These are phyloP conservation scores for Hanleya hanleyi DNA, from an alignment of 2,888 invertebrate species.

Conservation along the genomic window DNA sequence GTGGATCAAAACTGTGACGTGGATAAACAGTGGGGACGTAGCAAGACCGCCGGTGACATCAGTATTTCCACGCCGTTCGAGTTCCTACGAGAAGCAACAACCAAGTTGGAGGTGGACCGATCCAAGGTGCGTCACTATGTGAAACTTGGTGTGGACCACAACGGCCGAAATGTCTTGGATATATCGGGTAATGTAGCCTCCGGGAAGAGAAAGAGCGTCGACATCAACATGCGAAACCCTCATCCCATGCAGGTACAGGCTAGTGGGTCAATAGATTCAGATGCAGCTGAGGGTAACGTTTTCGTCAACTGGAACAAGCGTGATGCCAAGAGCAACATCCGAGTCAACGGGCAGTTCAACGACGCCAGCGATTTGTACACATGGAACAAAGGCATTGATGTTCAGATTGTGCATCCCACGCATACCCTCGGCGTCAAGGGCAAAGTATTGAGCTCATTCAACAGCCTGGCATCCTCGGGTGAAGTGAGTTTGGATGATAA, in stretches of 20 bases:
- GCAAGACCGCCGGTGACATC: slow-evolving; percentile 25
- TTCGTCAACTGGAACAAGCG: slow-evolving; percentile 64
- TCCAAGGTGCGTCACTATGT: slow-evolving; percentile 24
- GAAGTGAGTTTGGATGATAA: slow-evolving; percentile 48
- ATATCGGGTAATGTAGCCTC: slow-evolving; percentile 27
- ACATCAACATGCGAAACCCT: slow-evolving; percentile 46
- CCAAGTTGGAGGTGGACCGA: slow-evolving; percentile 26
- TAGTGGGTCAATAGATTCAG: slow-evolving; percentile 36
- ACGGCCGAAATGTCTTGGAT: slow-evolving; percentile 48
- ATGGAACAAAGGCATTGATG: slow-evolving; percentile 21
- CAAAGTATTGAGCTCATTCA: slow-evolving; percentile 34
- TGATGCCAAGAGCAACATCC: slow-evolving; percentile 43
- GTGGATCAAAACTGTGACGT: slow-evolving; percentile 18
- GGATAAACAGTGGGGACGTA: background rate
- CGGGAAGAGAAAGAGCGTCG: slow-evolving; percentile 12
- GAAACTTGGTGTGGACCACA: slow-evolving; percentile 34
- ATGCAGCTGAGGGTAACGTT: slow-evolving; percentile 45
- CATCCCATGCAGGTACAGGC: slow-evolving; percentile 45
- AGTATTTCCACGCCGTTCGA: slow-evolving; percentile 41
- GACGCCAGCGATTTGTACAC: slow-evolving; percentile 26
- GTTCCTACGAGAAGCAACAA: slow-evolving; percentile 19
- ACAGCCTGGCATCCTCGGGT: slow-evolving; percentile 35
- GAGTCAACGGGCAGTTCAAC: slow-evolving; percentile 42
- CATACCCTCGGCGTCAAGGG: slow-evolving; percentile 47
- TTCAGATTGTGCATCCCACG: slow-evolving; percentile 47